Conservation (phyloP, 2,113 vertebrate species). For the Willisornis vidua region DNA sequence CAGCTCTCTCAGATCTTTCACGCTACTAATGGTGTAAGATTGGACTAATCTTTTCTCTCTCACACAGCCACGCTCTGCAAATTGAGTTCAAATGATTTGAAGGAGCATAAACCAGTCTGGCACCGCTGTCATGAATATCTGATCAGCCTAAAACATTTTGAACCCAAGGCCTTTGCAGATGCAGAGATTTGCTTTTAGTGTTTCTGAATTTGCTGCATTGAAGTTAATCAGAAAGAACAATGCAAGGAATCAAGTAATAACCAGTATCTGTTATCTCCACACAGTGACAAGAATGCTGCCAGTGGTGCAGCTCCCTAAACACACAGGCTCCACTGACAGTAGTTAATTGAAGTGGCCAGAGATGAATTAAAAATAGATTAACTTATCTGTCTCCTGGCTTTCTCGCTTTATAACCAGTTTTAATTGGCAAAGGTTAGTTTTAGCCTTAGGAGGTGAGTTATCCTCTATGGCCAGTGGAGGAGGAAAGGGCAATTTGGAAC, state of each 20-base stretch:
- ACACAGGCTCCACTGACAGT: neutral
- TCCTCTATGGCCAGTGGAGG: neutral
- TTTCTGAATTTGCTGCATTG: neutral
- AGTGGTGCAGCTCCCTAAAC: neutral
- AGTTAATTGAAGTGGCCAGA: neutral
- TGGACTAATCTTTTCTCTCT: slow-evolving; percentile 35
- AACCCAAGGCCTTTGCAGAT: neutral
- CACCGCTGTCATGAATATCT: slow-evolving; percentile 3
- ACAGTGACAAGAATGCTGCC: neutral
- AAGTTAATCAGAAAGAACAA: slow-evolving; percentile 32
- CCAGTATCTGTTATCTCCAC: neutral
- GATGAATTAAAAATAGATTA: slow-evolving; percentile 1
- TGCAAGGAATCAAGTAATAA: neutral
- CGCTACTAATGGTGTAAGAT: slow-evolving; percentile 15
- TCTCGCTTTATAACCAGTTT: neutral
- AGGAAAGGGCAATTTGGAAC: neutral
- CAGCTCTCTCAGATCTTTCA: neutral
- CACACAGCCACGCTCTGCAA: neutral
- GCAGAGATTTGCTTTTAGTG: neutral
- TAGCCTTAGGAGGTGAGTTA: neutral
- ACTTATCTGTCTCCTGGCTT: neutral
- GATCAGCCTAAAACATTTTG: neutral
- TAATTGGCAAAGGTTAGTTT: neutral
- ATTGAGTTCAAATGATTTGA: slow-evolving; percentile 42
- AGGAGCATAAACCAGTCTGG: neutral